Percentiles rank a stretch among this genome's conserved stretches.
Evolutionary conservation across 2,888 invertebrate species (phyloP).

Genomic region (Dasysyrphus tricinctus): DNA sequence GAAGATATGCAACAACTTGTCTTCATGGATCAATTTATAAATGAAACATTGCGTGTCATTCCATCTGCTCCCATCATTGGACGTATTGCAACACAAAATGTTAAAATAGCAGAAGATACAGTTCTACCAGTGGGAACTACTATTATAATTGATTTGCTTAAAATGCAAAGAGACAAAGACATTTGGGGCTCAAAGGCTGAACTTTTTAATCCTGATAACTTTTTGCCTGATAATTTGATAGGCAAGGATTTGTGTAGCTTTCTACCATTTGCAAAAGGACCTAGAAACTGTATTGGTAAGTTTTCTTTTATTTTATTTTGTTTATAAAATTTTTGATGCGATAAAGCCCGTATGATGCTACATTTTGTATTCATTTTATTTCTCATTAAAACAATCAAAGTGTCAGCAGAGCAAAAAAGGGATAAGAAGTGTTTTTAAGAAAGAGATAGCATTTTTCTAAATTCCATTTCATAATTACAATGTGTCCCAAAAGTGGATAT

Average conservation of each 20-base stretch:
- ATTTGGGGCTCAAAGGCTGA: conserved; percentile 76
- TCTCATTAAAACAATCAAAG: too few relatives aligned
- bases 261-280: conserved; percentile 77
- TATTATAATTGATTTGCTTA: conserved; percentile 70
- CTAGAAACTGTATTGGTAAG: conserved; percentile 76
- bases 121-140: conserved; percentile 66
- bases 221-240: conserved; percentile 72
- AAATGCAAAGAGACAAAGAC: conserved; percentile 74
- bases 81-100: not conserved
- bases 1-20: conserved; percentile 66
- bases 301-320: too few relatives aligned
- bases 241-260: conserved; percentile 73
- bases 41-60: conserved; percentile 60
- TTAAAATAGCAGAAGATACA: not conserved
- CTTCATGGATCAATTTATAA: conserved; percentile 77
- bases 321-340: too few relatives aligned
- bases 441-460: too few relatives aligned
- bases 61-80: not conserved
- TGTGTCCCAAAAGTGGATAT: too few relatives aligned
- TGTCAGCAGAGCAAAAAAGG: too few relatives aligned
- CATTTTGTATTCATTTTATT: too few relatives aligned
- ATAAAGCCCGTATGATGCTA: too few relatives aligned
- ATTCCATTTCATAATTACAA: too few relatives aligned
- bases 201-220: conserved; percentile 76
- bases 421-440: too few relatives aligned